Evolutionary conservation across 53 echinoderm and acorn worm genomes (phyloP), one percentile per base, ranked within the genome.

Genomic region (Patiria pectinifera): DNA sequence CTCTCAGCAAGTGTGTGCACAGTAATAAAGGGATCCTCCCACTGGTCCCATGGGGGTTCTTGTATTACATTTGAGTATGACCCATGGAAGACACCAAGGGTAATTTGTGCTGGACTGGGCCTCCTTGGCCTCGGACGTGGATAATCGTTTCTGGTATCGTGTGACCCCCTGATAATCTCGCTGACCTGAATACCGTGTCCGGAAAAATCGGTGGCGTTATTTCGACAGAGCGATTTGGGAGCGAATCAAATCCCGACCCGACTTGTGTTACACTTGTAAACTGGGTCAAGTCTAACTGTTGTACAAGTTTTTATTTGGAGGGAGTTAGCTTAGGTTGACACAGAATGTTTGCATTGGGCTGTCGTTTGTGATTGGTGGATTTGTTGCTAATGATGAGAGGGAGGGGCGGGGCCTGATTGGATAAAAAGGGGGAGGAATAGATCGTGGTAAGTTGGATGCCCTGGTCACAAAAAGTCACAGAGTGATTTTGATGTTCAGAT

Each of bases 101-200:
- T 79, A 79, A 79, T 79, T 66, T 84, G 84, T 63, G 45, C 26
- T 49, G 16, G 9, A 19, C 22, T 3, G 59, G 82, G 35, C 35
- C 25, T 35, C 22, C 44, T 47, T 10, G 12, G 48, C 16, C 45
- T 79, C 80, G 1, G 80, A 48, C 45, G 80, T 48, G 53, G 53
- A 58, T 82, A 48, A 82, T 82, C 53, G 59, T 82, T 45, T 82
- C 24, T 19, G 19, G 82, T 44, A 84, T 84, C 84, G 24, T 66
- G 18, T 84, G 84, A 62, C 84, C 63, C 25, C 18, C 13, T 43
- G 62, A 16, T 84, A 84, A 84, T 84, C 84, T 35, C 66, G 6
- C 11, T 62, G 84, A 66, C 62, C 84, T 66, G 66, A 63, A 84
- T 84, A 78, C 12, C 48, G 6, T 18, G 48, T 18, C 16, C 5